A percentile compares a stretch with the other conserved stretches of the same genome.
Evolutionary conservation across 2,113 vertebrate species (phyloP).

Genomic region (Sitta europaea): DNA sequence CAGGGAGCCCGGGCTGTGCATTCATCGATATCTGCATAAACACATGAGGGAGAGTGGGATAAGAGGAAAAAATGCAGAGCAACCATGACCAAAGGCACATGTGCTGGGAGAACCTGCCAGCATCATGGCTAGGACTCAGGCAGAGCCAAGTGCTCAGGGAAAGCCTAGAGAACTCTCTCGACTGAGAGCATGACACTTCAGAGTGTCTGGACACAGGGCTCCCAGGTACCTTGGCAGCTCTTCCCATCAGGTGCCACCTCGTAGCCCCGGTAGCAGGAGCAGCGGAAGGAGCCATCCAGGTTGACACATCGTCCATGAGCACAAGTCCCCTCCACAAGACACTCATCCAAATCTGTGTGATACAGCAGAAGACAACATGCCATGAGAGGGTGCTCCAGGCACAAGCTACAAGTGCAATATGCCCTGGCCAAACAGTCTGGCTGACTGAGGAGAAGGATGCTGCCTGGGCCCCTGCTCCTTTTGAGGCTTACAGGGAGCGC

Average conservation of each 20-base stretch:
- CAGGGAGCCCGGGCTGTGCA: slow-evolving; percentile 75
- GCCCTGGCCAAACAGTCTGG: background rate
- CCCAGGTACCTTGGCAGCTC: slow-evolving; percentile 78
- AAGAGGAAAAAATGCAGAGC: background rate
- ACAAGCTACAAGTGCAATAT: background rate
- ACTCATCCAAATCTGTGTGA: slow-evolving; percentile 83
- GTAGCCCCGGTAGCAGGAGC: slow-evolving; percentile 83
- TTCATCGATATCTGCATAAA: slow-evolving; percentile 82
- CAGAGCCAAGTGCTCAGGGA: background rate
- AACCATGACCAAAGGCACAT: background rate
- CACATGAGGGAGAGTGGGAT: background rate
- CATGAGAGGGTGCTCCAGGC: background rate
- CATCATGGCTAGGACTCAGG: background rate
- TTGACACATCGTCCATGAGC: slow-evolving; percentile 81
- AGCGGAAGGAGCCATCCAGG: slow-evolving; percentile 82
- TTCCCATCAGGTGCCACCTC: slow-evolving; percentile 73
- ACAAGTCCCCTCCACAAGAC: slow-evolving; percentile 75
- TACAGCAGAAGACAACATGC: background rate
- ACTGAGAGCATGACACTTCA: background rate
- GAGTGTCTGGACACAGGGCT: background rate
- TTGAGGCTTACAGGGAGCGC: background rate
- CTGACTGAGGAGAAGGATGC: background rate
- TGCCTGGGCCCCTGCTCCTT: background rate
- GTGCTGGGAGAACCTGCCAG: background rate
- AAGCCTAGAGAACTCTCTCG: background rate